Conservation (phyloP, 2,113 vertebrate genomes). For the Coreoperca whiteheadi region DNA sequence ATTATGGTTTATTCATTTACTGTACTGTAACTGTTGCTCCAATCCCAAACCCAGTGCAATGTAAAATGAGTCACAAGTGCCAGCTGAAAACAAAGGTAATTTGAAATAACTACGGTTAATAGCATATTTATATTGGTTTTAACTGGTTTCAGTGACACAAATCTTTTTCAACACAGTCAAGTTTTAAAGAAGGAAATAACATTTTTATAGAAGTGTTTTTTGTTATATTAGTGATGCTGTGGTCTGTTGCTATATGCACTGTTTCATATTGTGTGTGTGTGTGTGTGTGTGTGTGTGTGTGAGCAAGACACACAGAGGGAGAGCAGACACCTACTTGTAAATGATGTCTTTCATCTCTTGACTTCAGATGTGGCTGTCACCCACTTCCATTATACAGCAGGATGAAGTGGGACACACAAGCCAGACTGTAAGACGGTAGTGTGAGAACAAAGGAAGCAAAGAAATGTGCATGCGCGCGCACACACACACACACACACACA, state of each 20-base stretch:
- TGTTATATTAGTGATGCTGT: background rate
- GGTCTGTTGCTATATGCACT: background rate
- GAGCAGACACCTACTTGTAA: constrained; percentile 76
- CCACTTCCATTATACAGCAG: constrained; percentile 73
- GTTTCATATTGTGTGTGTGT: constrained; percentile 6
- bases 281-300: constrained; percentile 11
- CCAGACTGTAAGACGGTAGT: constrained; percentile 65
- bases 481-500: constrained; percentile 32
- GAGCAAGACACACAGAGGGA: constrained; percentile 44
- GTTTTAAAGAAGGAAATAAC: background rate
- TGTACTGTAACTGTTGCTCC: background rate
- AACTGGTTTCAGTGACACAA: background rate
- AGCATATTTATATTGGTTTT: background rate
- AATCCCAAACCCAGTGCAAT: background rate
- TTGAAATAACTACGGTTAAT: background rate
- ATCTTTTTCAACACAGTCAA: background rate
- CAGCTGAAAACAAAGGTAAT: background rate
- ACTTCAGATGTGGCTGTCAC: constrained; percentile 81
- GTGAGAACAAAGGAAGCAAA: constrained; percentile 74
- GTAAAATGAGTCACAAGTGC: background rate
- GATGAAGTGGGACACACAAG: constrained; percentile 75
- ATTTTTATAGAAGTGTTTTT: background rate
- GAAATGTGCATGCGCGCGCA: background rate
- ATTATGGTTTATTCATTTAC: constrained; percentile 1
- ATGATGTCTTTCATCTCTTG: constrained; percentile 82